Base-by-base conservation (phyloP, 1,140 invertebrate genomes). In the Teleogryllus occipitalis region DNA sequence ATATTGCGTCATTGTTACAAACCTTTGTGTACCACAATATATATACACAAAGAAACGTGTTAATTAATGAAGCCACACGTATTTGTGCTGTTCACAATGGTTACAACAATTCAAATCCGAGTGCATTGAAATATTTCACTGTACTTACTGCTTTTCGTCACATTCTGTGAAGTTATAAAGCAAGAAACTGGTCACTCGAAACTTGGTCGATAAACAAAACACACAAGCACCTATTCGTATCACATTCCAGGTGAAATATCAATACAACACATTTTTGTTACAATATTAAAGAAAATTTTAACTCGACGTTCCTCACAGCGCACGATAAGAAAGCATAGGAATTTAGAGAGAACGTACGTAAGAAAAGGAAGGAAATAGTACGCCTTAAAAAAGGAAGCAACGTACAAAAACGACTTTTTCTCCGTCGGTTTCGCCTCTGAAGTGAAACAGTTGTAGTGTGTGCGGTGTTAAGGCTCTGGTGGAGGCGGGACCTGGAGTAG, bases 401-500 rank as follows among this genome's bases (percentile, higher is more conserved):
- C 54, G 54, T 65, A 65, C 54, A 14, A 65, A 65, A 65, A 65
- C 54, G 54, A 65, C 54, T 65, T 65, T 65, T 65, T 65, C 54
- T 65, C 54, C 54, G 54, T 65, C 54, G 54, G 54, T 65, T 65
- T 65, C 54, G 54, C 54, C 54, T 65, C 54, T 65, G 54, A 65
- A 65, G 54, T 65, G 54, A 65, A 65, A 65, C 54, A 65, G 54
- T 65, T 65, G 54, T 65, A 65, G 54, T 65, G 54, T 65, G 54
- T 65, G 54, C 54, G 18, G 54, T 18, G 54, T 65, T 65, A 65
- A 65, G 54, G 54, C 54, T 10, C 54, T 65, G 22, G 48, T 47
- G 77, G 77, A 75, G 77, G 75, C 76, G 80, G 76, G 75, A 22
- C 73, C 46, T 46, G 75, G 47, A 65, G 21, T 7, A 39, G 48